phyloP scores from a whole-genome alignment of 2,888 invertebrate genomes.

The Meteorus cinctellus region DNA sequence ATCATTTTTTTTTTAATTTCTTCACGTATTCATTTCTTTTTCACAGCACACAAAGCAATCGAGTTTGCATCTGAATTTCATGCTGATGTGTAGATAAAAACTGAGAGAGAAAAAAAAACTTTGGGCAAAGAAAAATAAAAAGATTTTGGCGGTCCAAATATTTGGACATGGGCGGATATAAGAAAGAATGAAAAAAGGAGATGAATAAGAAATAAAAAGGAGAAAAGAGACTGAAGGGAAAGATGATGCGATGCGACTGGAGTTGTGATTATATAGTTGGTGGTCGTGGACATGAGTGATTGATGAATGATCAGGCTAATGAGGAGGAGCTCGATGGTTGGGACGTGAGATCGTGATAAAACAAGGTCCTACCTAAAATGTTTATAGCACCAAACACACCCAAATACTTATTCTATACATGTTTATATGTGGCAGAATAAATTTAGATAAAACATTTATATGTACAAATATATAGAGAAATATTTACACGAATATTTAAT shows the following conservation, averaged over 20 bases:
- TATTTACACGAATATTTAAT: too few species aligned
- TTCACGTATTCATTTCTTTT: neutral
- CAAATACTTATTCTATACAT: constrained; percentile 22
- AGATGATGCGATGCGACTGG: constrained; percentile 5
- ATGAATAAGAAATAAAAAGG: constrained; percentile 22
- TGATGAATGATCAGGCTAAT: constrained; percentile 72
- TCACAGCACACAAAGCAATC: neutral
- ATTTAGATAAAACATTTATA: too few species aligned
- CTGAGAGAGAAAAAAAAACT: constrained; percentile 31
- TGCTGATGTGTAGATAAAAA: constrained; percentile 2
- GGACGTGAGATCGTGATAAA: constrained; percentile 73
- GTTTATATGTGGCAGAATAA: too few species aligned
- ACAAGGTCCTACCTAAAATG: constrained; percentile 66
- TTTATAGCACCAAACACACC: constrained; percentile 38
- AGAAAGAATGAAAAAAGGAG: constrained; percentile 39
- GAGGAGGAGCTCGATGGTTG: constrained; percentile 68
- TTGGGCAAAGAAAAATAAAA: constrained; percentile 41
- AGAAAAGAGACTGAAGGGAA: neutral
- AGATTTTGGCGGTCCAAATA: constrained; percentile 66
- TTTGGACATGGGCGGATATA: constrained; percentile 63
- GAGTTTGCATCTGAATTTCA: neutral
- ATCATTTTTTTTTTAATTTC: neutral
- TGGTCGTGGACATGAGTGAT: constrained; percentile 71
- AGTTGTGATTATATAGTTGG: constrained; percentile 63
- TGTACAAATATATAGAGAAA: too few species aligned